A percentile compares a stretch with the other conserved stretches of the same genome.
These are phyloP conservation scores for Agrotis exclamationis DNA, from an alignment of 2,888 invertebrate genomes.

Conservation along the genomic window DNA sequence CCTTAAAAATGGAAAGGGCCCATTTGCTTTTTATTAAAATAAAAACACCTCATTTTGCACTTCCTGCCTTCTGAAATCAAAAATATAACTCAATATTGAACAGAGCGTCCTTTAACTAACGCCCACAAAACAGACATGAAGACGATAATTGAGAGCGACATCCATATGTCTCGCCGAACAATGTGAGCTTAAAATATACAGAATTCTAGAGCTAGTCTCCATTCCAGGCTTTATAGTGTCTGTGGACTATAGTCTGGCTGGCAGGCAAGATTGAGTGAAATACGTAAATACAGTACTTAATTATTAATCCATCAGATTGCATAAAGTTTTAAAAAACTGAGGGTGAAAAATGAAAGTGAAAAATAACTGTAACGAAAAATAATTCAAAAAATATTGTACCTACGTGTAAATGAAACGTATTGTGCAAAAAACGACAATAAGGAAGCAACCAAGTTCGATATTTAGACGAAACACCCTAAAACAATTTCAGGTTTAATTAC, in stretches of 20 bases:
- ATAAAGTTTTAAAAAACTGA: too few species aligned
- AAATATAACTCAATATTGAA: slow-evolving; percentile 11
- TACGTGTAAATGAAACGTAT: too few species aligned
- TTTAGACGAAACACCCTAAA: slow-evolving; percentile 30
- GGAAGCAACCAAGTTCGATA: slow-evolving; percentile 3
- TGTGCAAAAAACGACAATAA: neutral
- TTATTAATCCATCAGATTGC: neutral
- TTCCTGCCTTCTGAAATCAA: too few species aligned
- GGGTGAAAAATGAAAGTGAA: neutral
- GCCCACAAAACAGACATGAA: neutral
- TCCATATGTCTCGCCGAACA: slow-evolving; percentile 2
- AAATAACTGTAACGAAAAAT: too few species aligned
- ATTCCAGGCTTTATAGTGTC: slow-evolving; percentile 3
- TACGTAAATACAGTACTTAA: neutral
- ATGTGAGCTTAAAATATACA: slow-evolving; percentile 30
- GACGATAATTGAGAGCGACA: slow-evolving; percentile 24
- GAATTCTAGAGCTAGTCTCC: slow-evolving; percentile 7
- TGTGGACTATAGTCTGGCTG: neutral
- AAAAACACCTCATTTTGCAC: too few species aligned
- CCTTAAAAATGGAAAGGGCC: neutral
- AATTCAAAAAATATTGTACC: too few species aligned
- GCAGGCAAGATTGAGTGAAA: slow-evolving; percentile 2
- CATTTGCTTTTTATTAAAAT: neutral
- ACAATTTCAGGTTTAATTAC: slow-evolving; percentile 43
- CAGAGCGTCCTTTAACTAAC: neutral